phyloP scores from a whole-genome alignment of 2,888 invertebrate genomes.

The Villa cingulata region DNA sequence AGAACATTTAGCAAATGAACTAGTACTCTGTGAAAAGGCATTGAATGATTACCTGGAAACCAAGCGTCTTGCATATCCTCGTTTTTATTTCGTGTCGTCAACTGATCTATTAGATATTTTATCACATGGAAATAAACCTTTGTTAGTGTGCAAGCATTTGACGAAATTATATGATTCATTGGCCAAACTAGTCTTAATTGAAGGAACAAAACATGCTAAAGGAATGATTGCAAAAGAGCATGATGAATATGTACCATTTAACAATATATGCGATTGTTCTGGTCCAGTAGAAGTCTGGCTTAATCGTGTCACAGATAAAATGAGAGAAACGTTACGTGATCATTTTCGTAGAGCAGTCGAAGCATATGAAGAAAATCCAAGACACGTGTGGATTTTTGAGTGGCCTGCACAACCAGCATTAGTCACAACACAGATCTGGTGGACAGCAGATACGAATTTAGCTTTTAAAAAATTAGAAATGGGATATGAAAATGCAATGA shows the following conservation, averaged over 20 bases:
- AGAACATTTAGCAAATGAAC: constrained; percentile 53
- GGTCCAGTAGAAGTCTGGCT: constrained; percentile 90
- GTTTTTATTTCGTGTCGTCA: constrained; percentile 92
- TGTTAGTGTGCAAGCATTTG: constrained; percentile 66
- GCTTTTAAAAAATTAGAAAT: constrained; percentile 82
- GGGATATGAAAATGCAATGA: constrained; percentile 83
- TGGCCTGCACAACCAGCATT: constrained; percentile 84
- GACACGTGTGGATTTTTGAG: constrained; percentile 85
- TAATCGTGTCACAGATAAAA: constrained; percentile 70
- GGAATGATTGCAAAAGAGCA: constrained; percentile 82
- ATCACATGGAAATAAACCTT: constrained; percentile 71
- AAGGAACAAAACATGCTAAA: constrained; percentile 47
- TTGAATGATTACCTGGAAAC: constrained; percentile 90
- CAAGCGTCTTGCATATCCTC: constrained; percentile 81
- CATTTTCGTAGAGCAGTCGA: constrained; percentile 67
- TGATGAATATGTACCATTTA: constrained; percentile 51
- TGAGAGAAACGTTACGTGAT: constrained; percentile 65
- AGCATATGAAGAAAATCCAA: constrained; percentile 75
- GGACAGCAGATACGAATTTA: constrained; percentile 85
- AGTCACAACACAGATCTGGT: constrained; percentile 90
- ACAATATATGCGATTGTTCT: constrained; percentile 63
- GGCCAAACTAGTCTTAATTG: constrained; percentile 48
- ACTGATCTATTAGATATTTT: constrained; percentile 76
- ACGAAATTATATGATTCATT: constrained; percentile 87
- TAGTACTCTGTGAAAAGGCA: constrained; percentile 85